These are phyloP conservation scores for Corynorhinus townsendii DNA, from an alignment of 2,113 vertebrate species.

Conservation along the genomic window DNA sequence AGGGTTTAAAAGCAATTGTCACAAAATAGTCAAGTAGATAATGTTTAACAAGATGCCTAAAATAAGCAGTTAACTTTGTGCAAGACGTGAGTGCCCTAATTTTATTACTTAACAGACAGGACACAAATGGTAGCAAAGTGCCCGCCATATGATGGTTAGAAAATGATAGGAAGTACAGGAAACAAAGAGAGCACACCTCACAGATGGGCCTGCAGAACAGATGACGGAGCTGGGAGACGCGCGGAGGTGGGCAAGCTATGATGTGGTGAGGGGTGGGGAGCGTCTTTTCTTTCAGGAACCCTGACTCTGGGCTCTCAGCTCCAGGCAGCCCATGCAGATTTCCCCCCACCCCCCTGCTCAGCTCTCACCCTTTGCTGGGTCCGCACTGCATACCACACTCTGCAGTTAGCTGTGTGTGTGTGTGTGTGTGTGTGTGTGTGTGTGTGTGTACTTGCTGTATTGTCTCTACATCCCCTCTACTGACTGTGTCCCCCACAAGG, in stretches of 20 bases:
- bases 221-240: background rate
- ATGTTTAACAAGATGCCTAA: conserved; percentile 36
- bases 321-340: background rate
- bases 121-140: background rate
- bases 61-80: conserved; percentile 42
- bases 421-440: background rate
- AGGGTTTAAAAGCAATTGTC: conserved; percentile 26
- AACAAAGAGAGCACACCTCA: background rate
- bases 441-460: background rate
- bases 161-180: conserved; percentile 31
- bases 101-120: conserved; percentile 18
- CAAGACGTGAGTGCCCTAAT: conserved; percentile 1
- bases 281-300: background rate
- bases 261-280: background rate
- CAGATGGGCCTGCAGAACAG: background rate
- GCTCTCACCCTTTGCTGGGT: background rate
- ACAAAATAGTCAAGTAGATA: conserved; percentile 28
- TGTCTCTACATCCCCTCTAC: background rate
- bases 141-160: background rate
- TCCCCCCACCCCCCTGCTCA: too few species aligned
- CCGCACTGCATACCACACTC: background rate
- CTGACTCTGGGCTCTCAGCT: background rate
- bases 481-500: background rate
- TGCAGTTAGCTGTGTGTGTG: background rate
- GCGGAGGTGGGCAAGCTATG: background rate